Evolutionary conservation across 2,113 vertebrate species (phyloP).

Genomic region (Ophthalmolycus amberensis): DNA sequence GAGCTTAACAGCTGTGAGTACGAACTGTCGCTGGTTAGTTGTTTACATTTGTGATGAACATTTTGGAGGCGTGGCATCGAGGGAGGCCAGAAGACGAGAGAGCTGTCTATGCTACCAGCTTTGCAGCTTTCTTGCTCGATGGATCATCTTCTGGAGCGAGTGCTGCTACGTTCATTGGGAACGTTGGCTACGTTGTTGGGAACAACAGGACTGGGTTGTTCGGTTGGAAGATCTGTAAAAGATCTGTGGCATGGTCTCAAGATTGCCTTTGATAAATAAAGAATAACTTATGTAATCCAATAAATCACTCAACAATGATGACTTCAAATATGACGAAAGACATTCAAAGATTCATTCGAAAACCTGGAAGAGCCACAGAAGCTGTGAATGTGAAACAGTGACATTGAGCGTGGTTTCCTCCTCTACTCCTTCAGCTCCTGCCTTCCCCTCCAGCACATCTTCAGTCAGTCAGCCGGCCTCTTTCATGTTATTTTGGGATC

Average conservation of each 20-base stretch:
- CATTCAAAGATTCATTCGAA: background rate
- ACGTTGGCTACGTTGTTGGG: too few relatives aligned
- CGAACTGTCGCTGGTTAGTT: background rate
- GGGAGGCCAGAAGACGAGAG: background rate
- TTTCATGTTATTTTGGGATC: conserved; percentile 84
- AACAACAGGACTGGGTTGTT: background rate
- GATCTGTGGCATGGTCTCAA: background rate
- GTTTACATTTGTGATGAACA: background rate
- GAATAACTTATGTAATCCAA: background rate
- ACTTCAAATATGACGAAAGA: background rate
- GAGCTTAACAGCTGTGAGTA: background rate
- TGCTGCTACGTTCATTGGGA: background rate
- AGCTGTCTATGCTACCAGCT: background rate
- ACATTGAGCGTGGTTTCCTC: conserved; percentile 23
- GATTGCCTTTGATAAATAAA: background rate
- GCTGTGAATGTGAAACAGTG: background rate
- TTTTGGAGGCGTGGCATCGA: background rate
- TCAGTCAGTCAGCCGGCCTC: conserved; percentile 58
- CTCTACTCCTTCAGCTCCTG: conserved; percentile 7
- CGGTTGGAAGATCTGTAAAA: background rate
- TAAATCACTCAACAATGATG: background rate
- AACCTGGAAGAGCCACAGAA: background rate
- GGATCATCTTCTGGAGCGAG: background rate
- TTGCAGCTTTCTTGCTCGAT: background rate
- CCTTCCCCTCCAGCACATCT: conserved; percentile 52